A percentile compares a stretch with the other conserved stretches of the same genome.
Evolutionary conservation across 2,113 vertebrate genomes (phyloP).

Genomic region (Picathartes gymnocephalus): DNA sequence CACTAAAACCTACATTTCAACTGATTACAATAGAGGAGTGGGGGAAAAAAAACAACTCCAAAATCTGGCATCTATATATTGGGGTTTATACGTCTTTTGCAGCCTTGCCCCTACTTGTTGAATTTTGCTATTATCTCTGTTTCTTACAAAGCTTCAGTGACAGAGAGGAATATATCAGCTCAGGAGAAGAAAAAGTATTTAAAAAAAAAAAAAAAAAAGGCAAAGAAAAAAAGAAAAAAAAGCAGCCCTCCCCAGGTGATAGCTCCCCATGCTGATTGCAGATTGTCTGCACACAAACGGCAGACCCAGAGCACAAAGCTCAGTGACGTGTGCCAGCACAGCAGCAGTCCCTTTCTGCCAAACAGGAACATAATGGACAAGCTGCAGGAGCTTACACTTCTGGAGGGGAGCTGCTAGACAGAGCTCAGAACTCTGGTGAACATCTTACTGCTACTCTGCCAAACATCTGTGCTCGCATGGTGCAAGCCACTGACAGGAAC

Average conservation of each 20-base stretch:
- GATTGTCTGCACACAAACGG: neutral
- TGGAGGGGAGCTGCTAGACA: slow-evolving; percentile 53
- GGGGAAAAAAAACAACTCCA: too few species aligned
- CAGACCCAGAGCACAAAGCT: slow-evolving; percentile 18
- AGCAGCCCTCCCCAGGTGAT: neutral
- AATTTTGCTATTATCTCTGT: neutral
- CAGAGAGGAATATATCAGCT: neutral
- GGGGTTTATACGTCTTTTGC: neutral
- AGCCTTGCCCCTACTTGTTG: neutral
- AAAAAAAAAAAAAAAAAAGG: neutral
- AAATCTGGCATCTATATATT: neutral
- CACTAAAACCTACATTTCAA: neutral
- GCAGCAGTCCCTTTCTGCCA: slow-evolving; percentile 43
- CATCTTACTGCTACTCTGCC: neutral
- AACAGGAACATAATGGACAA: slow-evolving; percentile 63
- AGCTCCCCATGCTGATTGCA: neutral
- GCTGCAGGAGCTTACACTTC: slow-evolving; percentile 37
- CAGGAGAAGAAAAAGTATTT: neutral
- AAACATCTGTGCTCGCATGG: slow-evolving; percentile 36
- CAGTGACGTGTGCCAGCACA: slow-evolving; percentile 54
- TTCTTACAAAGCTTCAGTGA: neutral
- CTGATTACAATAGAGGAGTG: neutral
- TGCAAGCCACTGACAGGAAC: slow-evolving; percentile 11
- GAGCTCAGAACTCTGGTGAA: slow-evolving; percentile 46
- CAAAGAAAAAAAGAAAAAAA: too few species aligned